These are phyloP conservation scores for Helarctos malayanus DNA, from an alignment of 2,797 vertebrate genomes.

Conservation along the genomic window DNA sequence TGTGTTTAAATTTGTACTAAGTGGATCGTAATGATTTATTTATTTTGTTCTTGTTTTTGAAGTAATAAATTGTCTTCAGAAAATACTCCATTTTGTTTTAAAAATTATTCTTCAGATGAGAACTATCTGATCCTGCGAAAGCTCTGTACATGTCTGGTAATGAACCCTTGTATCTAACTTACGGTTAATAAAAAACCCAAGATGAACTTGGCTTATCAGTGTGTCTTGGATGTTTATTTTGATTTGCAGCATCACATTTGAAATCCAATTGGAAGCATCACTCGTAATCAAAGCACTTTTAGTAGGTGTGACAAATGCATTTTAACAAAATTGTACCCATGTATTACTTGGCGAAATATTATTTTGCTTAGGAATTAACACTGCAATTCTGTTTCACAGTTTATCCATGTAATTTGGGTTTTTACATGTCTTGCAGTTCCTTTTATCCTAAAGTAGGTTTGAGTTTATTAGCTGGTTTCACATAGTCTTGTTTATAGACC, in stretches of 20 bases:
- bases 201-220: conserved; percentile 28
- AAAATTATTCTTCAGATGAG: neutral
- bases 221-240: conserved; percentile 66
- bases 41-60: conserved; percentile 29
- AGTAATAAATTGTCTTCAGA: conserved; percentile 30
- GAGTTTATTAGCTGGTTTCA: conserved; percentile 70
- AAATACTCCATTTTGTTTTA: conserved; percentile 14
- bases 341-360: conserved; percentile 69
- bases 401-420: conserved; percentile 55
- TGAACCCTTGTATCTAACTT: neutral
- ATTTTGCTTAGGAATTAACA: conserved; percentile 72
- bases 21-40: neutral
- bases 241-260: conserved; percentile 38
- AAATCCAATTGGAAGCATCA: conserved; percentile 62
- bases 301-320: conserved; percentile 66
- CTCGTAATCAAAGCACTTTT: conserved; percentile 66
- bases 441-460: conserved; percentile 42
- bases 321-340: conserved; percentile 55
- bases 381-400: conserved; percentile 61
- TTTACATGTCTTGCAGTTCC: conserved; percentile 53
- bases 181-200: conserved; percentile 20
- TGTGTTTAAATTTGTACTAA: conserved; percentile 24
- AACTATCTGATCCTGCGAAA: conserved; percentile 5
- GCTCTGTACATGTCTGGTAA: neutral
- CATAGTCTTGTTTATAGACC: conserved; percentile 67